These are phyloP conservation scores for Chrysochloris asiatica DNA, from an alignment of 2,113 vertebrate genomes.

Conservation along the genomic window DNA sequence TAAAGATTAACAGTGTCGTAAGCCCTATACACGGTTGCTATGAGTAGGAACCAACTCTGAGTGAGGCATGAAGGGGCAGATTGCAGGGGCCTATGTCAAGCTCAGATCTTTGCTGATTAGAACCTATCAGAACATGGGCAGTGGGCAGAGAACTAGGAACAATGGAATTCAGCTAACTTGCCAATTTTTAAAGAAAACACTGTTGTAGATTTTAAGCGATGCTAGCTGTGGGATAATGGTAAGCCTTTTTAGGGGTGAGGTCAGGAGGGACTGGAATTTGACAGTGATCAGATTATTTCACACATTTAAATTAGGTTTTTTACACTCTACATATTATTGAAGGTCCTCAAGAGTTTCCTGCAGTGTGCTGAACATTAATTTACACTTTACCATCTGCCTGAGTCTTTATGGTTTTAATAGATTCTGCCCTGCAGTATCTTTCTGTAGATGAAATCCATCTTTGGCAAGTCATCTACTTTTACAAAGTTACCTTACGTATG, in stretches of 20 bases:
- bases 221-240: conserved; percentile 22
- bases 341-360: conserved; percentile 55
- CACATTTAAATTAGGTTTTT: conserved; percentile 68
- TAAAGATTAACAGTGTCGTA: no score
- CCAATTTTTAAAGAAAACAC: conserved; percentile 21
- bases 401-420: background rate
- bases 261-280: background rate
- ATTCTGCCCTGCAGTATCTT: background rate
- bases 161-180: conserved; percentile 44
- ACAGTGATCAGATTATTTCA: conserved; percentile 52
- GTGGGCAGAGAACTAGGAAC: conserved; percentile 21
- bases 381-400: background rate
- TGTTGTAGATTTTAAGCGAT: conserved; percentile 34
- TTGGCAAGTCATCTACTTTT: background rate
- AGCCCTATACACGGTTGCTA: no score
- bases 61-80: no score
- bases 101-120: conserved; percentile 23
- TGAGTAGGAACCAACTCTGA: no score
- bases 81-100: conserved; percentile 27
- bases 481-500: background rate
- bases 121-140: background rate
- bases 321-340: conserved; percentile 52
- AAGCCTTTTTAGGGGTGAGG: conserved; percentile 28
- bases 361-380: conserved; percentile 40
- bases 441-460: background rate